Evolutionary conservation across 2,888 invertebrate genomes (phyloP), one percentile per base, ranked within the genome.

Genomic region (Epinotia brunnichana): DNA sequence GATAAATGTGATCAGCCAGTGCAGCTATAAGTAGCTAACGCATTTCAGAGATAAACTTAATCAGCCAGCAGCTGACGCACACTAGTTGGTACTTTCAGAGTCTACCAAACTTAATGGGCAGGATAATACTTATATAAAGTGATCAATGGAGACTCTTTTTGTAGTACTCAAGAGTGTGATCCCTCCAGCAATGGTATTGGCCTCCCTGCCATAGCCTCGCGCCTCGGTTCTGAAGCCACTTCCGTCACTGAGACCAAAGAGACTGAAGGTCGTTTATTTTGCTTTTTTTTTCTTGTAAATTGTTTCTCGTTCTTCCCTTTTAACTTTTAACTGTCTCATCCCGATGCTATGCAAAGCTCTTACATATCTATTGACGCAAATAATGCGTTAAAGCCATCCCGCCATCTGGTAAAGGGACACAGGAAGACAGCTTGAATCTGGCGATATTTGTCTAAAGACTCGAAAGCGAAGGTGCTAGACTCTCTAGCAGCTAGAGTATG

Each of bases 201-300:
- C 17, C 5, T 19, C 17, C 4, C 39, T 41, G 39, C 11, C 2
- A 41, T 7, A 19, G 7, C 44, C 0, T n/a, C 44, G 10, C 24
- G n/a, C 21, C 9, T 61, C 24, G 61, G 29, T 29, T 66, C 66
- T 0, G 66, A 66, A 11, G 3, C 54, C 3, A 64, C 64, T 15
- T 39, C 21, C 21, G 24, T 66, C 3, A 21, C 66, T 10, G 41
- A 41, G 0, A 24, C 19, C 11, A 13, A 13, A 7, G 39, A 35
- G 1, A 10, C 54, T 35, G 35, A 66, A 66, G 66, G 66, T 66
- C 21, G 15, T 66, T 35, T 48, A 0, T 44, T 29, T 57, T n/a
- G 1, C 29, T 29, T 48, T 29, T 17, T 19, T 67, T 21, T 29
- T n/a, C 4, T 83, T 83, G n/a, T 19, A 88, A 90, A 89, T 81